Conservation (phyloP, 2,797 vertebrate genomes). For the Pangasius krempfi region DNA sequence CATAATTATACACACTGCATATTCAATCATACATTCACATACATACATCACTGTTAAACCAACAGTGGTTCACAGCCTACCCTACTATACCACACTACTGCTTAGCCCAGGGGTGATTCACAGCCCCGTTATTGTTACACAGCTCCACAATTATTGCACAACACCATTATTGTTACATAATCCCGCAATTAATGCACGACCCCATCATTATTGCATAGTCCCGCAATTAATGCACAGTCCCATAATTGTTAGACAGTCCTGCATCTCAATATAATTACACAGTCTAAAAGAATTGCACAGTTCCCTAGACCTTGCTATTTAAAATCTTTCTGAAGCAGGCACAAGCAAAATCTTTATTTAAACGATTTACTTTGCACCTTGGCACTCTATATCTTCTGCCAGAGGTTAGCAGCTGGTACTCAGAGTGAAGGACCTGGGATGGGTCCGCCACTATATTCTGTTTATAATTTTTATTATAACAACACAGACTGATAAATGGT, state of each 20-base stretch:
- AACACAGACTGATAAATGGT: background rate
- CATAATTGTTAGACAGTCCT: background rate
- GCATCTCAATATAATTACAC: too few relatives aligned
- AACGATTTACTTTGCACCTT: too few relatives aligned
- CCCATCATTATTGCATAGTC: too few relatives aligned
- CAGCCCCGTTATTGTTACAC: background rate
- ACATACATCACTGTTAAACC: background rate
- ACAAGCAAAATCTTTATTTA: too few relatives aligned
- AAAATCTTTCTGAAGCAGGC: too few relatives aligned
- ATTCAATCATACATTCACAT: background rate
- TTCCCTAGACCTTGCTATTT: too few relatives aligned
- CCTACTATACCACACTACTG: background rate
- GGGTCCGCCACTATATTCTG: background rate
- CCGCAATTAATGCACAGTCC: background rate
- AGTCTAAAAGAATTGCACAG: too few relatives aligned
- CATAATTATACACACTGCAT: background rate
- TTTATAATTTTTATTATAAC: background rate
- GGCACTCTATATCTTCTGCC: background rate
- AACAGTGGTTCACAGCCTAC: background rate
- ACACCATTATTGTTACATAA: background rate
- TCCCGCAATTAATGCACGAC: background rate
- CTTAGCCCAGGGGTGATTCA: background rate
- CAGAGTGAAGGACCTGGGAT: background rate
- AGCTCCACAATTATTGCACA: background rate
- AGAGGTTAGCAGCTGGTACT: background rate